These are phyloP conservation scores for Eulacestoma nigropectus DNA, from an alignment of 2,113 vertebrate genomes.

Conservation along the genomic window DNA sequence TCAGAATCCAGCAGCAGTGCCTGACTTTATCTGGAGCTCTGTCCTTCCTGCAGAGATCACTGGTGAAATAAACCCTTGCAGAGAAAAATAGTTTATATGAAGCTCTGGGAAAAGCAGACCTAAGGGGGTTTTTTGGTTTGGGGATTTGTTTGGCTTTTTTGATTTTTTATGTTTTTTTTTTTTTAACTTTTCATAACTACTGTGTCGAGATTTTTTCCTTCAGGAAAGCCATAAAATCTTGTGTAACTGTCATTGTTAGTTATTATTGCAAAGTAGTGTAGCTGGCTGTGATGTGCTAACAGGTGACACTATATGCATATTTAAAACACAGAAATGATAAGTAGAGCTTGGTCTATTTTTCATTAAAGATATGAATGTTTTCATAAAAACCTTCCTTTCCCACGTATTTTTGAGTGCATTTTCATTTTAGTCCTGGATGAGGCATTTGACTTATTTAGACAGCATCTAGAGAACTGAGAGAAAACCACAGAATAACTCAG, in stretches of 20 bases:
- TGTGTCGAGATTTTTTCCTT: background rate
- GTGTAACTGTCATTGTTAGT: background rate
- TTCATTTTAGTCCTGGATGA: background rate
- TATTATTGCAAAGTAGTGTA: background rate
- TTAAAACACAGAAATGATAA: background rate
- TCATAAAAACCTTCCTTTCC: background rate
- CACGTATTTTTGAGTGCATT: background rate
- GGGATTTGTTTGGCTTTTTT: background rate
- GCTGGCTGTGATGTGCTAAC: background rate
- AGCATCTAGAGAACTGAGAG: background rate
- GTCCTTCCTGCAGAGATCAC: conserved; percentile 2
- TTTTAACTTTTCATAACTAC: background rate
- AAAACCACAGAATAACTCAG: background rate
- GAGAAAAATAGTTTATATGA: background rate
- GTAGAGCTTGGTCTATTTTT: background rate
- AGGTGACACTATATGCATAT: background rate
- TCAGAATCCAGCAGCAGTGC: background rate
- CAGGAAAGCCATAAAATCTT: background rate
- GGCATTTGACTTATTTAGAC: background rate
- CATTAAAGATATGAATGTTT: background rate
- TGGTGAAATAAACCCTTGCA: conserved; percentile 4
- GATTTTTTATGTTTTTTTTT: background rate
- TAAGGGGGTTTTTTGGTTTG: background rate
- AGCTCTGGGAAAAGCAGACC: background rate
- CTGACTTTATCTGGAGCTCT: conserved; percentile 1